These are phyloP conservation scores for Archilochus colubris DNA, from an alignment of 2,113 vertebrate genomes.

Conservation along the genomic window DNA sequence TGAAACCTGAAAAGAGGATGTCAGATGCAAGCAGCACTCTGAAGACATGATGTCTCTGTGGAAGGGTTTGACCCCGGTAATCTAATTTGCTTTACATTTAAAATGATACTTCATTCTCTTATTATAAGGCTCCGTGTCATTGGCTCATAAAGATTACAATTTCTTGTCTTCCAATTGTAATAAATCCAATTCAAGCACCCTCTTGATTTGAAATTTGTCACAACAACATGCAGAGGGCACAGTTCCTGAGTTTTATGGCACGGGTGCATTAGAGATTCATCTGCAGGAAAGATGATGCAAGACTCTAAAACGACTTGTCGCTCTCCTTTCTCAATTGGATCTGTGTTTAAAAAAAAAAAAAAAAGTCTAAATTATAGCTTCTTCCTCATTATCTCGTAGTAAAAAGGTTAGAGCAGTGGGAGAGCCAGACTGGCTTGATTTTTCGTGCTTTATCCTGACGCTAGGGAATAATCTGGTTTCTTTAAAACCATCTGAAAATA, in stretches of 20 bases:
- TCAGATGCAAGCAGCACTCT: slow-evolving; percentile 26
- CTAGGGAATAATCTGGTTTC: slow-evolving; percentile 68
- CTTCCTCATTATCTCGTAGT: slow-evolving; percentile 66
- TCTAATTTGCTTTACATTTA: slow-evolving; percentile 81
- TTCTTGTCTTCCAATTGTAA: slow-evolving; percentile 75
- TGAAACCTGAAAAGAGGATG: slow-evolving; percentile 57
- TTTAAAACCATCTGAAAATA: slow-evolving; percentile 64
- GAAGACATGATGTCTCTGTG: slow-evolving; percentile 51
- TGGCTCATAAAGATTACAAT: slow-evolving; percentile 76
- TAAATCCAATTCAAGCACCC: slow-evolving; percentile 77
- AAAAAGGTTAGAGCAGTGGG: slow-evolving; percentile 72
- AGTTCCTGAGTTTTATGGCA: slow-evolving; percentile 39
- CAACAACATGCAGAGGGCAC: slow-evolving; percentile 73
- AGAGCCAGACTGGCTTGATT: slow-evolving; percentile 66
- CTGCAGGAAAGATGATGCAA: slow-evolving; percentile 58
- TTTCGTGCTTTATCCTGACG: slow-evolving; percentile 12
- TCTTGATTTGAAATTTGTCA: slow-evolving; percentile 76
- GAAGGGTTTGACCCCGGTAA: slow-evolving; percentile 76
- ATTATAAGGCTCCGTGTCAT: slow-evolving; percentile 71
- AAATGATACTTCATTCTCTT: slow-evolving; percentile 79
- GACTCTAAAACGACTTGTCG: slow-evolving; percentile 38
- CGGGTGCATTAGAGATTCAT: slow-evolving; percentile 12
- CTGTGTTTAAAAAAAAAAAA: neutral
- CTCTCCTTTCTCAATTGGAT: slow-evolving; percentile 54
- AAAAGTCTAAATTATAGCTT: slow-evolving; percentile 52